Conservation (phyloP, 37 sponge, comb jelly and placozoan genomes). For the Aphrocallistes beatrix region DNA sequence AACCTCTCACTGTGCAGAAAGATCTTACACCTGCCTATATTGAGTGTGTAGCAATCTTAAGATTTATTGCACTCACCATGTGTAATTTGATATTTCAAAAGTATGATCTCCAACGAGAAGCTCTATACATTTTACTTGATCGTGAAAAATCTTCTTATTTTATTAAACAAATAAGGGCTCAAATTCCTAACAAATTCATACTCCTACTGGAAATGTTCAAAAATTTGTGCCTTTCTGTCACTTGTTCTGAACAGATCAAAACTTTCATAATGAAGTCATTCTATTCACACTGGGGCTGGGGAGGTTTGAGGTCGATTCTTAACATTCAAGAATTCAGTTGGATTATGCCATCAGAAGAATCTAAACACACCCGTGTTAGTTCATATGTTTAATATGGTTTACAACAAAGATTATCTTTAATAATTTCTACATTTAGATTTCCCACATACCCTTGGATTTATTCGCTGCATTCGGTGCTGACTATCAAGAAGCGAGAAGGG, state of each 20-base stretch:
- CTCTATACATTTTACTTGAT: not conserved
- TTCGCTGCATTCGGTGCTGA: not conserved
- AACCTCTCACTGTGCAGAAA: not conserved
- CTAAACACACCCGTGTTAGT: not conserved
- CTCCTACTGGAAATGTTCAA: not conserved
- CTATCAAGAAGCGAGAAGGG: conserved; percentile 7
- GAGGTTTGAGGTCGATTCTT: not conserved
- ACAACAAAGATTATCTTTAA: not conserved
- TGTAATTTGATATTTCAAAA: not conserved
- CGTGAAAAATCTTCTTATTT: not conserved
- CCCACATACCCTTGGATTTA: not conserved
- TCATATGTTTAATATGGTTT: not conserved
- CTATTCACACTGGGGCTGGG: not conserved
- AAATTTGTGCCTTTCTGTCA: not conserved
- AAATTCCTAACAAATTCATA: not conserved
- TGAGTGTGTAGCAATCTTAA: not conserved
- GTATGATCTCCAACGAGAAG: not conserved
- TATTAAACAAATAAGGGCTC: not conserved
- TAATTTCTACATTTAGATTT: not conserved
- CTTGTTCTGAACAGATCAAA: not conserved
- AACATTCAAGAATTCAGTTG: not conserved
- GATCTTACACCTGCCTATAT: not conserved
- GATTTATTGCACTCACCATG: not conserved
- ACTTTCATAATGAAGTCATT: not conserved
- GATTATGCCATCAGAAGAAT: not conserved